Evolutionary conservation across 1,140 invertebrate species (phyloP).

Genomic region (Ganaspis sp.): DNA sequence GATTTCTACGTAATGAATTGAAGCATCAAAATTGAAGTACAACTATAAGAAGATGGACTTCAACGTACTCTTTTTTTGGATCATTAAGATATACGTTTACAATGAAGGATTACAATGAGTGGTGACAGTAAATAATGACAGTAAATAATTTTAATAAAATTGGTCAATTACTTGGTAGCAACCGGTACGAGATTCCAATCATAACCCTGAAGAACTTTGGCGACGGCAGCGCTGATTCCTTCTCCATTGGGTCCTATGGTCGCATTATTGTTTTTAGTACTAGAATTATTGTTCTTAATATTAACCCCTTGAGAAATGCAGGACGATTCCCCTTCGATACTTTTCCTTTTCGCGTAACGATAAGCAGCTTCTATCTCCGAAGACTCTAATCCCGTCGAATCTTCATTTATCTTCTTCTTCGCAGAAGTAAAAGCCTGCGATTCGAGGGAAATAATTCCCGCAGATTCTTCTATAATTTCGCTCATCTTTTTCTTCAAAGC

Average conservation of each 20-base stretch:
- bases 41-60: too few relatives aligned
- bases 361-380: conserved; percentile 20
- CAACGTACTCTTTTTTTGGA: too few relatives aligned
- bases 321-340: conserved; percentile 48
- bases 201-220: conserved; percentile 87
- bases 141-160: conserved; percentile 75
- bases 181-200: conserved; percentile 91
- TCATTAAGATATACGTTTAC: too few relatives aligned
- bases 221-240: conserved; percentile 84
- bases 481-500: conserved; percentile 27
- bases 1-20: too few relatives aligned
- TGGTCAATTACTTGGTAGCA: conserved; percentile 87
- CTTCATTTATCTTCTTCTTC: conserved; percentile 55
- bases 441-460: conserved; percentile 35
- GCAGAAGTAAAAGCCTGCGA: not conserved
- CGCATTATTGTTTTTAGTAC: conserved; percentile 46
- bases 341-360: conserved; percentile 53
- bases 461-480: conserved; percentile 35
- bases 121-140: not conserved
- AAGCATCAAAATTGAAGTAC: too few relatives aligned
- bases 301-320: not conserved
- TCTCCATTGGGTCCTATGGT: conserved; percentile 63
- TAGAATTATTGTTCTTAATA: conserved; percentile 52
- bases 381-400: conserved; percentile 44
- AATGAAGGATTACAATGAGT: too few relatives aligned